These are phyloP conservation scores for Stercorarius parasiticus DNA, from an alignment of 2,113 vertebrate genomes.

Conservation along the genomic window DNA sequence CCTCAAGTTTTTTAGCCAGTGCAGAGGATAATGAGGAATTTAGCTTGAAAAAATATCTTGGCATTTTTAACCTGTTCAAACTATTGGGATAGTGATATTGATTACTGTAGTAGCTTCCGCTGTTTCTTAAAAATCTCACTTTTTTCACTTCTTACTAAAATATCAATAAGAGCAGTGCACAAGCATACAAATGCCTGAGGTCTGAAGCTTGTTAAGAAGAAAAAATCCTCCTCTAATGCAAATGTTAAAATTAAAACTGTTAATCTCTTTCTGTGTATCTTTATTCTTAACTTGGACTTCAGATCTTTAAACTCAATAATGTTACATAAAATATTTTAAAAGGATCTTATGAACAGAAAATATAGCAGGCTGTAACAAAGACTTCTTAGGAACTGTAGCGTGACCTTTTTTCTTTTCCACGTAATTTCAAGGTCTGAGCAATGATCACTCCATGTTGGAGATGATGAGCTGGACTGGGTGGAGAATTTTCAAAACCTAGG, in stretches of 20 bases:
- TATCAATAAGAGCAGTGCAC: not conserved
- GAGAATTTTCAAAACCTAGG: slow-evolving; percentile 3
- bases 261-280: not conserved
- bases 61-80: not conserved
- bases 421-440: not conserved
- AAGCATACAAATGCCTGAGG: not conserved
- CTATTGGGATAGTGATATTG: not conserved
- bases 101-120: not conserved
- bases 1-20: not conserved
- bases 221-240: not conserved
- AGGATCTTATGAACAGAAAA: not conserved
- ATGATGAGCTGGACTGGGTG: slow-evolving; percentile 7
- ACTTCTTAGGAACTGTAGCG: not conserved
- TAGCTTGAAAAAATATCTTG: not conserved
- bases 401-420: not conserved
- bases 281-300: not conserved
- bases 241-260: not conserved
- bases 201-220: not conserved
- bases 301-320: not conserved
- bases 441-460: not conserved
- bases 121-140: not conserved
- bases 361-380: not conserved
- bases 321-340: not conserved
- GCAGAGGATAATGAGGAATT: not conserved
- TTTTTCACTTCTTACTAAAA: not conserved